Base-by-base conservation (phyloP, 1,140 invertebrate genomes). In the Pseudomyrmex sp. region DNA sequence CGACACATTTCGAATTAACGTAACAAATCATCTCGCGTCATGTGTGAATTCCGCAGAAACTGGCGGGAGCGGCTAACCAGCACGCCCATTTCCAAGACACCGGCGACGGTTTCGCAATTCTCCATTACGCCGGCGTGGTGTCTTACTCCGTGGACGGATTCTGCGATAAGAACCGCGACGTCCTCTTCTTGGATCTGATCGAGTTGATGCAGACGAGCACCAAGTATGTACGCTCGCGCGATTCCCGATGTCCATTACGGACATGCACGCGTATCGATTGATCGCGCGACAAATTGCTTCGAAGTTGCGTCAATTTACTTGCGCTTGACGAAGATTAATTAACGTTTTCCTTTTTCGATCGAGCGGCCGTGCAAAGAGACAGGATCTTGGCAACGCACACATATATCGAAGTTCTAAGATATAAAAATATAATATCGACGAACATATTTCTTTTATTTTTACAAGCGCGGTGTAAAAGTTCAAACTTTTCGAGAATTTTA, bases 81-180 rank as follows among this genome's bases (percentile, higher is more conserved):
- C 95, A 97, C 90, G 93, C 95, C 44, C 97, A 97, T 90, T 97
- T 95, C 89, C 95, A 96, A 82, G 93, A 91, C 15, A 94, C 94
- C 48, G 94, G 93, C 46, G 95, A 95, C 20, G 96, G 96, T 50
- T 97, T 97, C 90, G 91, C 96, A 8, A 95, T 97, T 63, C 95
- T 96, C 82, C 97, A 97, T 91, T 97, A 97, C 92, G 97, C 97
- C 20, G 97, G 97, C 8, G 95, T 96, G 85, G 97, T 97, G 5
- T 94, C 94, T 18, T 97, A 97, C 91, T 95, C 96, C 82, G 95
- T 96, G 35, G 95, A 96, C 35, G 96, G 96, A n/a, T 97, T 97
- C 91, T 97, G 97, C 93, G 97, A 97, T 87, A 95, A 96, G 88
- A 97, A 97, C 92, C 95, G 96, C 70, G 97, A 98, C 90, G 96